These are phyloP conservation scores for Pachymerium ferrugineum DNA, from an alignment of 2,888 invertebrate species.

Conservation along the genomic window DNA sequence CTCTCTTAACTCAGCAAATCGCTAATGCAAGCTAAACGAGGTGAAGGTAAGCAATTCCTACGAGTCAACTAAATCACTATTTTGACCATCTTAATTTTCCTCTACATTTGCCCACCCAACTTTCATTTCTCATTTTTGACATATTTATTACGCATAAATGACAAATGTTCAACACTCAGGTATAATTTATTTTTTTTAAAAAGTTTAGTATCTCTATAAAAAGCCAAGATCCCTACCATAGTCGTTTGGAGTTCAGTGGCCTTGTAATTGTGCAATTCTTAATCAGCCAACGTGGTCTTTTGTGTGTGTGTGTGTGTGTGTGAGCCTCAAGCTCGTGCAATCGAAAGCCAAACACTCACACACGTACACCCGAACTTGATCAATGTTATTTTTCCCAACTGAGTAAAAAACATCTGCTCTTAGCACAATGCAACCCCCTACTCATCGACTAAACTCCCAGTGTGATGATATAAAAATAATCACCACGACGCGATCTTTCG, in stretches of 20 bases:
- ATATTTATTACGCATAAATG: background rate
- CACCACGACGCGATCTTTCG: background rate
- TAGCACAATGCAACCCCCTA: background rate
- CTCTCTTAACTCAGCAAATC: background rate
- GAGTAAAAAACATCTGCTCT: background rate
- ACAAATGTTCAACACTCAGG: background rate
- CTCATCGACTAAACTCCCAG: too few relatives aligned
- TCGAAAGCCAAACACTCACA: slow-evolving; percentile 1
- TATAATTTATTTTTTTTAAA: too few relatives aligned
- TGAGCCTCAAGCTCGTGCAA: background rate
- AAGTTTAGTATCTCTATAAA: too few relatives aligned
- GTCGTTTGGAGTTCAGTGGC: background rate
- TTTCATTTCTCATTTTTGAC: background rate
- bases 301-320: background rate
- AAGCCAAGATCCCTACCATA: background rate
- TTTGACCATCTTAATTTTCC: background rate
- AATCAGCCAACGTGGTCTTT: background rate
- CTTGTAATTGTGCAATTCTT: slow-evolving; percentile 5
- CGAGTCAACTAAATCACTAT: background rate
- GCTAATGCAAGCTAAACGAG: background rate
- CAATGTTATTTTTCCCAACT: background rate
- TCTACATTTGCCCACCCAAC: background rate
- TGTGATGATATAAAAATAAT: background rate
- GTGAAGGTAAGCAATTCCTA: background rate
- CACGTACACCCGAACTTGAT: background rate